Conservation (phyloP, 2,113 vertebrate genomes). For the Callochromis pleurospilus region DNA sequence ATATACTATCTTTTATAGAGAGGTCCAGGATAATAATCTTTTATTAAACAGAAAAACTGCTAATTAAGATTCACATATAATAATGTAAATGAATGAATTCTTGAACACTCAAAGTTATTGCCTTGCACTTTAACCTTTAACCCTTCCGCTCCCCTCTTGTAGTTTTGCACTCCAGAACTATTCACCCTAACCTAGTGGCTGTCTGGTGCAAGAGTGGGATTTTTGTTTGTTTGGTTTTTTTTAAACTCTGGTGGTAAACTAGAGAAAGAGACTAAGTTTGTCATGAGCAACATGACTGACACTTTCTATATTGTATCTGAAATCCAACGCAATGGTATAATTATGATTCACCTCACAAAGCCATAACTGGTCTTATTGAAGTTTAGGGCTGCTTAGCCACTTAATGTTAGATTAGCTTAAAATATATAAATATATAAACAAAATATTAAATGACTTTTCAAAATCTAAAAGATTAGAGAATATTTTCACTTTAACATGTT, state of each 20-base stretch:
- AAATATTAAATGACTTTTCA: conserved; percentile 29
- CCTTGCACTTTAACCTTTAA: conserved; percentile 74
- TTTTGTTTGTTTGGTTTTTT: not conserved
- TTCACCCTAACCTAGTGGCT: conserved; percentile 39
- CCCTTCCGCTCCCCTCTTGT: conserved; percentile 53
- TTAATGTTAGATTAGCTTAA: conserved; percentile 36
- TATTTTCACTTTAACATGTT: conserved; percentile 61
- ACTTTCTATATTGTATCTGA: conserved; percentile 13
- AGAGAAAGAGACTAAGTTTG: conserved; percentile 16
- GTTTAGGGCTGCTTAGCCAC: conserved; percentile 38
- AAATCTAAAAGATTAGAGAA: conserved; percentile 58
- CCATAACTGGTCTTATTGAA: conserved; percentile 59
- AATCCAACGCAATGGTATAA: conserved; percentile 1
- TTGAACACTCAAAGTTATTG: conserved; percentile 53
- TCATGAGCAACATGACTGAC: conserved; percentile 38
- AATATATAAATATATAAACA: conserved; percentile 15
- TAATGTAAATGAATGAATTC: conserved; percentile 53
- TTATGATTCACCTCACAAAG: conserved; percentile 53
- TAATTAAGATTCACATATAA: conserved; percentile 47
- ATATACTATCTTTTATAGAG: conserved; percentile 61
- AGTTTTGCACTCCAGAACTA: conserved; percentile 69
- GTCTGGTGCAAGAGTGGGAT: conserved; percentile 31
- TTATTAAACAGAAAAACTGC: conserved; percentile 51
- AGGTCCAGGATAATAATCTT: conserved; percentile 41
- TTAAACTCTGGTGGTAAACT: conserved; percentile 21